Conservation (phyloP, 2,888 invertebrate genomes). For the Xylota sylvarum region DNA sequence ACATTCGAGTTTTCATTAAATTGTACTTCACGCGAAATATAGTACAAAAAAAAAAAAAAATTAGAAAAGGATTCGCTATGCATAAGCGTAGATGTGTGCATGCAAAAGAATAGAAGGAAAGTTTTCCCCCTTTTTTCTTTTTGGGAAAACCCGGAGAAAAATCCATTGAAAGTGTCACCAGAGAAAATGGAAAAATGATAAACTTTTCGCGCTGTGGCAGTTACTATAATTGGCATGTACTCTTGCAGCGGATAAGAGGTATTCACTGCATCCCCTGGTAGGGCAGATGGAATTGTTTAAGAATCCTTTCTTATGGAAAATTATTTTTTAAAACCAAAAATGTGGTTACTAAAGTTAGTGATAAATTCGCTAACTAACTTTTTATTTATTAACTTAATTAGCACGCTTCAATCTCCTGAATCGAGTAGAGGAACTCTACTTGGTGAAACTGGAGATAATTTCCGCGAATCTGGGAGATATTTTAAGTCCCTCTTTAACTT, state of each 20-base stretch:
- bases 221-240: conserved; percentile 72
- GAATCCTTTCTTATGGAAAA: conserved; percentile 26
- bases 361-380: neutral
- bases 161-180: conserved; percentile 68
- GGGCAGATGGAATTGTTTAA: conserved; percentile 27
- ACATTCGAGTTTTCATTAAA: conserved; percentile 73
- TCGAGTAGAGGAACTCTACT: neutral
- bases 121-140: conserved; percentile 26
- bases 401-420: neutral
- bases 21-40: conserved; percentile 36
- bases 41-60: neutral
- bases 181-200: conserved; percentile 77
- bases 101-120: conserved; percentile 42
- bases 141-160: conserved; percentile 37
- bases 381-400: neutral
- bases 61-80: neutral
- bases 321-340: conserved; percentile 6
- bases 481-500: too few relatives aligned
- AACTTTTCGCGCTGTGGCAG: conserved; percentile 74
- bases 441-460: neutral
- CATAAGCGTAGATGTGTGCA: neutral
- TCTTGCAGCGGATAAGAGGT: conserved; percentile 40
- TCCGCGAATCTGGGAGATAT: too few relatives aligned
- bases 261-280: conserved; percentile 37
- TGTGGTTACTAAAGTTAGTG: neutral